Evolutionary conservation across 2,797 vertebrate genomes (phyloP).

Genomic region (Lemur catta): DNA sequence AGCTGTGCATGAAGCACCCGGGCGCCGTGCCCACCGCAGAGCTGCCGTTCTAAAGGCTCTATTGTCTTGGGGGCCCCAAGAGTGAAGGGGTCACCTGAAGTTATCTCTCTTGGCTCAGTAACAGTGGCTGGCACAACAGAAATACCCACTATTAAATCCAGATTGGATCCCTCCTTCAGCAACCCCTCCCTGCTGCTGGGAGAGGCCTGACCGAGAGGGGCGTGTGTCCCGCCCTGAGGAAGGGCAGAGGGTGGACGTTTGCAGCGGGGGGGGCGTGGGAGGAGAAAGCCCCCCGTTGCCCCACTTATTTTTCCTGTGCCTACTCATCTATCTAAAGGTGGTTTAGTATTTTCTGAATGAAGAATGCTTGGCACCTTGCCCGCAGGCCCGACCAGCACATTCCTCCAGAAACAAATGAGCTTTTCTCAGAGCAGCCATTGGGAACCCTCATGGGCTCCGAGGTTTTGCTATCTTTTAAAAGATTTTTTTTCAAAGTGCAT

Average conservation of each 20-base stretch:
- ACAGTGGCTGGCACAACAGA: not conserved
- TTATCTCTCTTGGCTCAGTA: not conserved
- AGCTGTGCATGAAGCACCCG: not conserved
- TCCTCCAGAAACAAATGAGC: constrained; percentile 18
- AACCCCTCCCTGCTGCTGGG: not conserved
- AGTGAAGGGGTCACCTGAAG: not conserved
- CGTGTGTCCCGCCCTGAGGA: not conserved
- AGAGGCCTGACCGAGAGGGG: fast-evolving
- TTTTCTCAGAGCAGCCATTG: not conserved
- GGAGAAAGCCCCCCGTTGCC: not conserved
- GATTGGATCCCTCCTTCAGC: too few species aligned
- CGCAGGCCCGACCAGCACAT: not conserved
- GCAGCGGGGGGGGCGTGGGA: not conserved
- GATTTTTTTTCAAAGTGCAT: not conserved
- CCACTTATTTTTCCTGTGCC: not conserved
- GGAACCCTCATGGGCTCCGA: not conserved
- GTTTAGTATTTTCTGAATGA: not conserved
- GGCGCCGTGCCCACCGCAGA: fast-evolving
- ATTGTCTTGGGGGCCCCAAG: not conserved
- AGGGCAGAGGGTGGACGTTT: not conserved
- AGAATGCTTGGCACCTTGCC: not conserved
- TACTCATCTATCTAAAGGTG: not conserved
- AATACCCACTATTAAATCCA: not conserved
- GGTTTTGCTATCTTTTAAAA: not conserved
- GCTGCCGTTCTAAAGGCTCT: not conserved